Evolutionary conservation across 2,888 invertebrate genomes (phyloP).

Genomic region (Metalampra italica): DNA sequence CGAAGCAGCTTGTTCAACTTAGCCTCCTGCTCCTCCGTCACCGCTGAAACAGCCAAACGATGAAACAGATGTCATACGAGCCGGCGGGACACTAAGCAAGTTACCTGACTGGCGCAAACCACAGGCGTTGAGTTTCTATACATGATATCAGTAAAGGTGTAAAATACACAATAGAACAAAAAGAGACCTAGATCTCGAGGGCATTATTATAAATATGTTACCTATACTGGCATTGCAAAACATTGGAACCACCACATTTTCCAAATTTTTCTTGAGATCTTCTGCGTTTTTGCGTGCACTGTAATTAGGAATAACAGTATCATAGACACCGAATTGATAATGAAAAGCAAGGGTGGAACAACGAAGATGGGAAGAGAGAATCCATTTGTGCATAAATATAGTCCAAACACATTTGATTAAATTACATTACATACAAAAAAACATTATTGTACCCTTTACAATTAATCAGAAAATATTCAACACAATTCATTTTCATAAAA

Average conservation of each 20-base stretch:
- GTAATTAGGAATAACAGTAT: slow-evolving; percentile 79
- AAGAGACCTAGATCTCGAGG: slow-evolving; percentile 71
- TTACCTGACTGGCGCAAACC: slow-evolving; percentile 70
- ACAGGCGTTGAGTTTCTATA: slow-evolving; percentile 61
- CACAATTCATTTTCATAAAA: too few species aligned
- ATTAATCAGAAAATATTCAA: neutral
- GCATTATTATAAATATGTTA: slow-evolving; percentile 79
- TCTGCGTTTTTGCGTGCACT: slow-evolving; percentile 97
- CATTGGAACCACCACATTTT: slow-evolving; percentile 97
- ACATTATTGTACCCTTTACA: neutral
- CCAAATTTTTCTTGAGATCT: slow-evolving; percentile 94
- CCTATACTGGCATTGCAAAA: slow-evolving; percentile 95
- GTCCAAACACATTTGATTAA: neutral
- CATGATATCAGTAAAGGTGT: slow-evolving; percentile 62
- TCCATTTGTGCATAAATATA: neutral
- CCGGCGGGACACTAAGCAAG: slow-evolving; percentile 57
- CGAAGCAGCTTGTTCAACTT: slow-evolving; percentile 96
- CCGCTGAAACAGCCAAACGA: slow-evolving; percentile 79
- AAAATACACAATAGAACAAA: slow-evolving; percentile 65
- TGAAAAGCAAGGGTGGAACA: slow-evolving; percentile 34
- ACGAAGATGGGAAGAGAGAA: slow-evolving; percentile 12
- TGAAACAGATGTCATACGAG: slow-evolving; percentile 62
- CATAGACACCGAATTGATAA: slow-evolving; percentile 70
- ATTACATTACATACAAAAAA: neutral
- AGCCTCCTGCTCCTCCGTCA: slow-evolving; percentile 91